phyloP scores from a whole-genome alignment of 2,797 vertebrate genomes.

The Lindbergichthys nudifrons region DNA sequence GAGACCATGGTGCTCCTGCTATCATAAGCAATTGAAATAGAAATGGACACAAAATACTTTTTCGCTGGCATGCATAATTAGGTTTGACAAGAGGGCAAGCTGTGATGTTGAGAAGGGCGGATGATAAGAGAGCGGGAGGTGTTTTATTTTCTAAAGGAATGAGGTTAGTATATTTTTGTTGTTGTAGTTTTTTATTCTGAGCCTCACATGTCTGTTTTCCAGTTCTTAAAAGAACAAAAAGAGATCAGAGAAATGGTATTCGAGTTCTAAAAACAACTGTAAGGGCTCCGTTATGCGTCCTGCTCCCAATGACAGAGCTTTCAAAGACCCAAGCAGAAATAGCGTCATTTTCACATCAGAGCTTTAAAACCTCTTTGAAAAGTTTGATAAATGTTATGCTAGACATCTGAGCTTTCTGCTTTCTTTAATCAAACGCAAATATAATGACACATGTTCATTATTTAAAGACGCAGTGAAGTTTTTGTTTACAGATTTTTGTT shows the following conservation, averaged over 20 bases:
- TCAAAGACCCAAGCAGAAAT: constrained; percentile 63
- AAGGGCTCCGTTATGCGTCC: constrained; percentile 31
- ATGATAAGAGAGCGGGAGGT: constrained; percentile 50
- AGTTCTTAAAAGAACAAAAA: constrained; percentile 47
- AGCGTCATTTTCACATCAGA: constrained; percentile 55
- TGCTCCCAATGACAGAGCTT: constrained; percentile 51
- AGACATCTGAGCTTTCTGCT: constrained; percentile 24
- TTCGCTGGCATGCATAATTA: constrained; percentile 67
- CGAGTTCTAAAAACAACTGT: constrained; percentile 53
- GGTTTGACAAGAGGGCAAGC: constrained; percentile 74
- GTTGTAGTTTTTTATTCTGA: constrained; percentile 34
- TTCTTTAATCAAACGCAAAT: constrained; percentile 46
- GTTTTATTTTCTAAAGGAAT: constrained; percentile 63
- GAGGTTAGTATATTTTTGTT: constrained; percentile 59
- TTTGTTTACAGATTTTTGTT: background rate
- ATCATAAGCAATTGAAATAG: constrained; percentile 80
- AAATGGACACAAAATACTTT: constrained; percentile 74
- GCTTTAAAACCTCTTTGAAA: constrained; percentile 46
- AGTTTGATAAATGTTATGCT: constrained; percentile 53
- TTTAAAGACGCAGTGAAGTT: constrained; percentile 1
- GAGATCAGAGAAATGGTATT: constrained; percentile 64
- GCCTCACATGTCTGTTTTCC: constrained; percentile 26
- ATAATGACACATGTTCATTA: constrained; percentile 17
- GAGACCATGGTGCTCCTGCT: constrained; percentile 61
- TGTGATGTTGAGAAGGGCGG: constrained; percentile 71